Evolutionary conservation across 2,888 invertebrate species (phyloP).

Genomic region (Hyles lineata): DNA sequence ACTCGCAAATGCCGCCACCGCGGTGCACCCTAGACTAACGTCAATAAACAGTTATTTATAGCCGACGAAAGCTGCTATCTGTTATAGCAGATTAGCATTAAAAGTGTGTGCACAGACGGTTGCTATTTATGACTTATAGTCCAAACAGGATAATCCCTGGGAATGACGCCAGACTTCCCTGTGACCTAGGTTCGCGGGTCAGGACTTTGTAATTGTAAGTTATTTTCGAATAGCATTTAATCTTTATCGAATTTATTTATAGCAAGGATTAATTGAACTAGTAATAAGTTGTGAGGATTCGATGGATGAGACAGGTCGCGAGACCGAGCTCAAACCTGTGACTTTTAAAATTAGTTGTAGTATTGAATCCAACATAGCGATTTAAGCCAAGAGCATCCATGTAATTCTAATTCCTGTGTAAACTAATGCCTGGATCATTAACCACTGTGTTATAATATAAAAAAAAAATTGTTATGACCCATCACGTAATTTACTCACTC

Average conservation of each 20-base stretch:
- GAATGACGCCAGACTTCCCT: constrained; percentile 7
- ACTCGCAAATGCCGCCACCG: neutral
- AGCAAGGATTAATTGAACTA: too few species aligned
- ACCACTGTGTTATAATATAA: too few species aligned
- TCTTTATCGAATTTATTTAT: too few species aligned
- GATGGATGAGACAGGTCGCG: too few species aligned
- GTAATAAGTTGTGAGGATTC: too few species aligned
- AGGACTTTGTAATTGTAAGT: neutral
- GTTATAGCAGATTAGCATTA: constrained; percentile 74
- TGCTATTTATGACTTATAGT: constrained; percentile 49
- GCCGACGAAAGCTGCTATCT: constrained; percentile 64
- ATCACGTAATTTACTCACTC: too few species aligned
- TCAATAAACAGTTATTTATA: constrained; percentile 34
- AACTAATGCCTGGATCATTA: too few species aligned
- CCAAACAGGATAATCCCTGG: constrained; percentile 43
- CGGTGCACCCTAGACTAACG: constrained; percentile 24
- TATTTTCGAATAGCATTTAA: neutral
- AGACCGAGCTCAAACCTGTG: too few species aligned
- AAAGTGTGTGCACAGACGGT: constrained; percentile 43
- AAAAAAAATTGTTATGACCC: neutral
- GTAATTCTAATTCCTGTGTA: too few species aligned
- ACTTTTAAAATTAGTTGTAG: too few species aligned
- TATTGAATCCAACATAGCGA: too few species aligned
- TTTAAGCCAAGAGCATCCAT: too few species aligned
- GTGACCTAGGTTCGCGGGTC: neutral